Evolutionary conservation across 2,888 invertebrate species (phyloP).

Genomic region (Fragum whitleyi): DNA sequence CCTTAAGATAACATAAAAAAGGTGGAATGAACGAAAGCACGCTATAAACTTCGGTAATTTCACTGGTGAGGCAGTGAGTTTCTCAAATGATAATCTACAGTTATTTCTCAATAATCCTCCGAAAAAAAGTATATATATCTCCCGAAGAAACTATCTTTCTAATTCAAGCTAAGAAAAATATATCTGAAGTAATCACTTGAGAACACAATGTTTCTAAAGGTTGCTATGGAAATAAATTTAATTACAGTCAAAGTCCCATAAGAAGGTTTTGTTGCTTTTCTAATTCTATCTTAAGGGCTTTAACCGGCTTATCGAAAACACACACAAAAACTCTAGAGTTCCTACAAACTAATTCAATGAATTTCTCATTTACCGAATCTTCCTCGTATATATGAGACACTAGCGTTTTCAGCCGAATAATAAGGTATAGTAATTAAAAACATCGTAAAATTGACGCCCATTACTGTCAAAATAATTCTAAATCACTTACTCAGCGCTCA

Average conservation of each 20-base stretch:
- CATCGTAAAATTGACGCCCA: no score
- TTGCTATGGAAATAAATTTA: background rate
- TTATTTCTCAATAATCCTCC: no score
- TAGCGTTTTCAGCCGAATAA: no score
- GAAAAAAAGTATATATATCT: background rate
- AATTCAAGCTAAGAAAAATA: background rate
- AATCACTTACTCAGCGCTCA: no score
- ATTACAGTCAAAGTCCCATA: constrained; percentile 4
- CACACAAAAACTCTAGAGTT: background rate
- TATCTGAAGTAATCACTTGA: constrained; percentile 1
- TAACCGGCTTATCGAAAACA: background rate
- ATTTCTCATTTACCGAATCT: background rate
- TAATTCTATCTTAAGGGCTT: background rate
- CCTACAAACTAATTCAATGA: background rate
- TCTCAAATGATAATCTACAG: no score
- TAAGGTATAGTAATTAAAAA: no score
- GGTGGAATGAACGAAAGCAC: no score
- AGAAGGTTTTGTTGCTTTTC: background rate
- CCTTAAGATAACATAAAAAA: no score
- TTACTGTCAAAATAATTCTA: no score
- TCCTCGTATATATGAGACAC: background rate
- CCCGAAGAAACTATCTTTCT: background rate
- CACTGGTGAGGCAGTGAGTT: no score
- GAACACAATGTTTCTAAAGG: constrained; percentile 1
- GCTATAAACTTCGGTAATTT: no score